Evolutionary conservation across 1,140 invertebrate species (phyloP), one percentile per base, ranked within the genome.

Genomic region (Andrena cerasifolii): DNA sequence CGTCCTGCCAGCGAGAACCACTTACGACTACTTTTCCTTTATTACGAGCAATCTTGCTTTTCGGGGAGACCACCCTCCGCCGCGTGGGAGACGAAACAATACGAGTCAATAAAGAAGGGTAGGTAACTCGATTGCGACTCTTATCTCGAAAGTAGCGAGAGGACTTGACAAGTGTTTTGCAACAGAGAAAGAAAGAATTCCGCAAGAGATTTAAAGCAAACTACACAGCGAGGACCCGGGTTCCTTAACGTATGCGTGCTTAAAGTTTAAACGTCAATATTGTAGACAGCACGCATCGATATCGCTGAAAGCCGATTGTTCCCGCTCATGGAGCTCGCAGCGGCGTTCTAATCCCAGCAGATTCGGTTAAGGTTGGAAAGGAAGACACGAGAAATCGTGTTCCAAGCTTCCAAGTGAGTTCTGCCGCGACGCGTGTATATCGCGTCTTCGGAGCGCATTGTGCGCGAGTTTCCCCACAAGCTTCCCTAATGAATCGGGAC

Each of bases 401-500:
- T n/a, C 47, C 18, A 49, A 67, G 43, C 71, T 54, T 21, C 28
- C 51, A 58, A 78, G 78, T 45, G 74, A 65, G 59, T 40, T 67
- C 70, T 54, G 62, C 71, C 66, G 71, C 21, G 26, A 10, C 61
- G 40, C 28, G 59, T n/a, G n/a, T 56, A 56, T 51, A 45, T 67
- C 63, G 70, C 67, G 65, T 77, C 73, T 67, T 79, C 51, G 21
- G 40, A 36, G 54, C 53, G 74, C 77, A 87, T 87, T 84, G 86
- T 87, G 33, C 67, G 71, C 61, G 45, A 59, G 70, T 86, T 86
- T 43, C 73, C 43, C 73, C 40, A 68, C 73, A 58, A 71, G 33
- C 59, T 73, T 82, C 76, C 68, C 79, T 88, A 88, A 88, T 86
- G 86, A 88, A 82, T 86, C 81, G 81, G 67, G 62, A 76, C 85